Base-by-base conservation (phyloP, 2,888 invertebrate genomes). In the Timandra comae region DNA sequence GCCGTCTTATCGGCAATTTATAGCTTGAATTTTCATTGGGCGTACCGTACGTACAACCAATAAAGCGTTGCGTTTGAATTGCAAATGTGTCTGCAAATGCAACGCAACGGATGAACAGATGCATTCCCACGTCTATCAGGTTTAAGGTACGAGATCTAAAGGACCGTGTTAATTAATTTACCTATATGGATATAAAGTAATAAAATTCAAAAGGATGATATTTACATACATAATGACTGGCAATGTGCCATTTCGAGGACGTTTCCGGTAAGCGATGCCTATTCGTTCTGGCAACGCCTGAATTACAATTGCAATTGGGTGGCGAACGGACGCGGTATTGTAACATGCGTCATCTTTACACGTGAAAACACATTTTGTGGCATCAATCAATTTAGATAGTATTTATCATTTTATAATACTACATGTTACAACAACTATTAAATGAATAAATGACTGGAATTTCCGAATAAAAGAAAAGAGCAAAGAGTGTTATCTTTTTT, bases 201-300 rank as follows among this genome's bases (percentile, higher is more conserved):
- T 60, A 56, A 61, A 58, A 56, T 63, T 38, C 59, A 46, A 55
- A 63, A 67, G 66, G 63, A 66, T 63, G 61, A 65, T 62, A 58
- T 56, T 56, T 63, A 56, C 56, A 61, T 63, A 67, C 60, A 70
- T 72, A 69, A 66, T 43, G 52, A 61, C 63, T 81, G 81, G 81
- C 80, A 66, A 52, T 43, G 52, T 72, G 80, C 79, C 81, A 80
- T 69, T 64, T 53, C 38, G 53, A 66, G 66, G 72, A 68, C 63
- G 65, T 73, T 78, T 77, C 76, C 77, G 73, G 65, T 66, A 73
- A 75, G 57, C 64, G 67, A 60, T 66, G 49, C 56, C 71, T 64
- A 71, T 75, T 74, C 64, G 72, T 74, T 74, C 63, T 68, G 63
- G 68, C 69, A 67, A 66, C 66, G 72, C 62, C 66, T 66, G 73